Conservation (phyloP, 2,797 vertebrate species). For the Pelobates cultripes region DNA sequence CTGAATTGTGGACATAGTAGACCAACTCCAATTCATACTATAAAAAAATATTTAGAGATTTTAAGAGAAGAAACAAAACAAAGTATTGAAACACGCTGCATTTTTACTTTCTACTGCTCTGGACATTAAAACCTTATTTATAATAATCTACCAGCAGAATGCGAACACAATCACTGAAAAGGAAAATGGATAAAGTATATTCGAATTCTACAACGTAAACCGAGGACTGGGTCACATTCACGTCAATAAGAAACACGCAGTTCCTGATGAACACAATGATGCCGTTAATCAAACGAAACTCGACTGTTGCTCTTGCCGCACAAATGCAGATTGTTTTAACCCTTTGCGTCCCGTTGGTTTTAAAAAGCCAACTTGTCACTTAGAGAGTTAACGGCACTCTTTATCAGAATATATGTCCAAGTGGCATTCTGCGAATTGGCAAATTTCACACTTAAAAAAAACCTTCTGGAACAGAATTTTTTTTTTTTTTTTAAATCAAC, state of each 20-base stretch:
- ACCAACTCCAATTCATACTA: too few relatives aligned
- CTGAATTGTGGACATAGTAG: too few relatives aligned
- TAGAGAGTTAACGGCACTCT: conserved; percentile 70
- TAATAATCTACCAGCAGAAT: conserved; percentile 67
- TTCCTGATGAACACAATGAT: conserved; percentile 80
- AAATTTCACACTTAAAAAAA: conserved; percentile 83
- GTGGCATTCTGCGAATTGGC: conserved; percentile 82
- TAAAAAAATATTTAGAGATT: too few relatives aligned
- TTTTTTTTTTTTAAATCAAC: conserved; percentile 65
- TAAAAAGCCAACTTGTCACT: background rate
- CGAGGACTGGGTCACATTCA: conserved; percentile 76
- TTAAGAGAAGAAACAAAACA: too few relatives aligned
- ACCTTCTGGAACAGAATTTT: conserved; percentile 62
- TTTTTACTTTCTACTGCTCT: too few relatives aligned
- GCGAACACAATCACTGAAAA: conserved; percentile 54
- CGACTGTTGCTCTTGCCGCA: conserved; percentile 84
- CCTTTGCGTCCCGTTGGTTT: background rate
- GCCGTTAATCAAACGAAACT: conserved; percentile 79
- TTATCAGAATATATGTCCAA: conserved; percentile 75
- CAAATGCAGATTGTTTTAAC: conserved; percentile 81
- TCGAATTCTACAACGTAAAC: conserved; percentile 83
- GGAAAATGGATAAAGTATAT: conserved; percentile 72
- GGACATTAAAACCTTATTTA: too few relatives aligned
- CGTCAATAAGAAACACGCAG: conserved; percentile 79
- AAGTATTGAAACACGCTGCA: too few relatives aligned